These are phyloP conservation scores for Pocillopora grandis DNA, from an alignment of 92 coral and sea anemone species.

Conservation along the genomic window DNA sequence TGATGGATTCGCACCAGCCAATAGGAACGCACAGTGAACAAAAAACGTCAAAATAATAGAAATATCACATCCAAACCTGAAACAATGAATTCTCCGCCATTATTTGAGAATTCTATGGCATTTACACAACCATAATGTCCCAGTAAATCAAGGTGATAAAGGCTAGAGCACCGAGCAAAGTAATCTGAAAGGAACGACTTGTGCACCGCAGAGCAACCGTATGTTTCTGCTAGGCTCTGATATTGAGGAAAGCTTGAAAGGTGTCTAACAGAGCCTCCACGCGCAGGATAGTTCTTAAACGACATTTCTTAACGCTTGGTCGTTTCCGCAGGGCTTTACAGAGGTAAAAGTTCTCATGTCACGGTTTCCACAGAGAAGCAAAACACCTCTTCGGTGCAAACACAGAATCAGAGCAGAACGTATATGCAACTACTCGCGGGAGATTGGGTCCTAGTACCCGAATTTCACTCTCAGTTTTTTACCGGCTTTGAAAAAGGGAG, in stretches of 20 bases:
- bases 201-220: conserved; percentile 55
- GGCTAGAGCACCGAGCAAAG: conserved; percentile 65
- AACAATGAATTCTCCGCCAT: conserved; percentile 89
- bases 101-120: conserved; percentile 89
- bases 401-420: background rate
- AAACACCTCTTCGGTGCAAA: background rate
- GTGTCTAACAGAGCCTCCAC: background rate
- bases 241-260: conserved; percentile 53
- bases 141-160: conserved; percentile 69
- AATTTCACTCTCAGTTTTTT: conserved; percentile 1
- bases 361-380: background rate
- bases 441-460: background rate
- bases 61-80: conserved; percentile 66
- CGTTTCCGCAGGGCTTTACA: background rate
- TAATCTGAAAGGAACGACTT: conserved; percentile 64
- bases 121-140: conserved; percentile 98
- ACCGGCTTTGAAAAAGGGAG: background rate
- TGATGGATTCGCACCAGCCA: background rate
- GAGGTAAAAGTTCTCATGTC: background rate
- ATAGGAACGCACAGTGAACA: background rate
- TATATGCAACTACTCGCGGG: background rate
- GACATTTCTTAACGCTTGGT: background rate
- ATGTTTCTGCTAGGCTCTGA: conserved; percentile 55
- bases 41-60: background rate
- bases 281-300: background rate